Conservation (phyloP, 2,888 invertebrate species). For the Hymenopus coronatus region DNA sequence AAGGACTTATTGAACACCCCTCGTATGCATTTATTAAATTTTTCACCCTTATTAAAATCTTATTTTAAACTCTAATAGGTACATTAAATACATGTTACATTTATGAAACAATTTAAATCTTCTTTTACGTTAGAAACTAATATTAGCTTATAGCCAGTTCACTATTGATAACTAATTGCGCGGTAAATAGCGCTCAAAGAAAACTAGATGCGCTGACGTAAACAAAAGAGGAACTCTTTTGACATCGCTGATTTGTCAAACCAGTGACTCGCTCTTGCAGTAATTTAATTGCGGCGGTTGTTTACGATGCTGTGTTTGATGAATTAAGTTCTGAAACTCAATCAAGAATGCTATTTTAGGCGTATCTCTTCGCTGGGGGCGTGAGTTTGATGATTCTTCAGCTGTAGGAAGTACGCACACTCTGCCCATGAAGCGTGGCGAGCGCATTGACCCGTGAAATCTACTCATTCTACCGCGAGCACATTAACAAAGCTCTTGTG, state of each 20-base stretch:
- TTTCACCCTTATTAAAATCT: no score
- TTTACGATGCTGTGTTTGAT: neutral
- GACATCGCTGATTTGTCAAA: neutral
- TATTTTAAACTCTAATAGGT: no score
- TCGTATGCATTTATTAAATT: no score
- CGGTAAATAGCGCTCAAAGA: no score
- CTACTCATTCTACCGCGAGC: neutral
- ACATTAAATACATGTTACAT: no score
- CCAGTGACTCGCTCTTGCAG: neutral
- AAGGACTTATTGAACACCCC: no score
- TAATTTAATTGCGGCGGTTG: neutral
- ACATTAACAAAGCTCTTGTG: neutral
- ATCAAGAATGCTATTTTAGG: neutral
- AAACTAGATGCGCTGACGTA: no score
- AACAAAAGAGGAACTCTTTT: no score
- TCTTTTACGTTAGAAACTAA: no score
- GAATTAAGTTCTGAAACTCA: neutral
- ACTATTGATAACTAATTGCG: no score
- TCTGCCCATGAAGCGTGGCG: neutral
- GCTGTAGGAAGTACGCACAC: neutral
- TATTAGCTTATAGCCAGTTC: no score
- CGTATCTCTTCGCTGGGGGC: neutral
- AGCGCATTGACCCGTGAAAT: neutral
- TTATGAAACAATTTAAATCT: no score
- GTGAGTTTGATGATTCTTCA: neutral